Conservation (phyloP, 2,113 vertebrate species). For the Dromiciops gliroides region DNA sequence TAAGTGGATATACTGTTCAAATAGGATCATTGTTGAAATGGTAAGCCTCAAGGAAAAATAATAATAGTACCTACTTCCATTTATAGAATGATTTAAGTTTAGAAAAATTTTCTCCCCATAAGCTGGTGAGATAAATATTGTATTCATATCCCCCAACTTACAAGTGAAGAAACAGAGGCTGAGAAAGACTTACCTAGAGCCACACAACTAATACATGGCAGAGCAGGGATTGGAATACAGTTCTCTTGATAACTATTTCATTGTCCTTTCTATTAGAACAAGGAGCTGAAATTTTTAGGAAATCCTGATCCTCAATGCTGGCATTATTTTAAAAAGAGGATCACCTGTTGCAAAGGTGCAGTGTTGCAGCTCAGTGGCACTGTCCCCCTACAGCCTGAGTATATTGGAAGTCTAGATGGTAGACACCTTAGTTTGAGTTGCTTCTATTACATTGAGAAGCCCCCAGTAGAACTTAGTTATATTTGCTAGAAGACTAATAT, state of each 20-base stretch:
- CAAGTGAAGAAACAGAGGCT: not conserved
- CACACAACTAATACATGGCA: not conserved
- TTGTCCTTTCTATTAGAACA: not conserved
- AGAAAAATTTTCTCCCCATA: not conserved
- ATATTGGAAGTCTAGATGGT: not conserved
- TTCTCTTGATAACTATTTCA: not conserved
- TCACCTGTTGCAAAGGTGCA: not conserved
- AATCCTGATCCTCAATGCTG: not conserved
- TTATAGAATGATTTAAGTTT: not conserved
- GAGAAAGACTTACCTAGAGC: not conserved
- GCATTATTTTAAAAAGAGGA: not conserved
- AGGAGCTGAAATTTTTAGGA: not conserved
- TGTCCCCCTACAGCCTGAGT: not conserved
- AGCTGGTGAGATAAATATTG: not conserved
- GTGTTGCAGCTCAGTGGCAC: not conserved
- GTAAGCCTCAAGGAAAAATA: not conserved
- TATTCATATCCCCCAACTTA: not conserved
- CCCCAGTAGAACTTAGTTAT: not conserved
- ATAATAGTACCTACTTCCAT: not conserved
- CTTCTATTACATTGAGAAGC: not conserved
- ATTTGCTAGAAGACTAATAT: not conserved
- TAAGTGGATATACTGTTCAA: not conserved
- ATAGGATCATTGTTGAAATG: not conserved
- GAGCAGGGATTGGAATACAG: not conserved
- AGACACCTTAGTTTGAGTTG: no score